Evolutionary conservation across 1,140 invertebrate genomes (phyloP).

Genomic region (Cylas formicarius): DNA sequence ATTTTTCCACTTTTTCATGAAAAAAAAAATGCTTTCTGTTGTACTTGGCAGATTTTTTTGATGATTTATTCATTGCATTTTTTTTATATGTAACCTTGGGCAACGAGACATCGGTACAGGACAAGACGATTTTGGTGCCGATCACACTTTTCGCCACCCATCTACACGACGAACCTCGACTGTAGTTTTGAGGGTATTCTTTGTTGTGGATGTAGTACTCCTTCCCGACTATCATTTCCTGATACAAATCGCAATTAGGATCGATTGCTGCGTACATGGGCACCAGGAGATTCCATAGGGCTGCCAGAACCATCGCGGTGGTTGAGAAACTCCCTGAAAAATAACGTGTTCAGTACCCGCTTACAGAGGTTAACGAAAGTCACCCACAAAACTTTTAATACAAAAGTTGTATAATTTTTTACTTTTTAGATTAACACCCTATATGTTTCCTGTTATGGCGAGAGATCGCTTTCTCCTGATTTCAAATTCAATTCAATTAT

Average conservation of each 20-base stretch:
- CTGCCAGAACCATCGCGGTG: slow-evolving; percentile 17
- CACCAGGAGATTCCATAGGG: slow-evolving; percentile 23
- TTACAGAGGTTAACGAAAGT: too few species aligned
- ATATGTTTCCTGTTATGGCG: too few species aligned
- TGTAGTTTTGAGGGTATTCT: slow-evolving; percentile 46
- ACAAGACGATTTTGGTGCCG: slow-evolving; percentile 39
- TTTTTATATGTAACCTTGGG: slow-evolving; percentile 48
- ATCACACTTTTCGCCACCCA: slow-evolving; percentile 45
- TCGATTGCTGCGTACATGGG: slow-evolving; percentile 22
- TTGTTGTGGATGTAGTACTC: slow-evolving; percentile 46
- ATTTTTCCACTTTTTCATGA: too few species aligned
- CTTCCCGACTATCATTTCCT: slow-evolving; percentile 34
- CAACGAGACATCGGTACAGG: slow-evolving; percentile 39
- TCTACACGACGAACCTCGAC: slow-evolving; percentile 40
- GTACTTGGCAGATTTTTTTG: too few species aligned
- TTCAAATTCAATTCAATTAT: too few species aligned
- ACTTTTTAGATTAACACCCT: too few species aligned
- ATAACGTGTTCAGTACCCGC: too few species aligned
- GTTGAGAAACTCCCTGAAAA: slow-evolving; percentile 4
- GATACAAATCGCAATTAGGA: slow-evolving; percentile 27
- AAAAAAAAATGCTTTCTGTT: too few species aligned
- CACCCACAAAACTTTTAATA: too few species aligned
- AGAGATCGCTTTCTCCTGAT: too few species aligned
- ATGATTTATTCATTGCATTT: too few species aligned
- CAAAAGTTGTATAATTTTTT: too few species aligned